Percentiles rank a stretch among this genome's conserved stretches.
These are phyloP conservation scores for Sigmodon hispidus DNA, from an alignment of 2,113 vertebrate genomes.

Conservation along the genomic window DNA sequence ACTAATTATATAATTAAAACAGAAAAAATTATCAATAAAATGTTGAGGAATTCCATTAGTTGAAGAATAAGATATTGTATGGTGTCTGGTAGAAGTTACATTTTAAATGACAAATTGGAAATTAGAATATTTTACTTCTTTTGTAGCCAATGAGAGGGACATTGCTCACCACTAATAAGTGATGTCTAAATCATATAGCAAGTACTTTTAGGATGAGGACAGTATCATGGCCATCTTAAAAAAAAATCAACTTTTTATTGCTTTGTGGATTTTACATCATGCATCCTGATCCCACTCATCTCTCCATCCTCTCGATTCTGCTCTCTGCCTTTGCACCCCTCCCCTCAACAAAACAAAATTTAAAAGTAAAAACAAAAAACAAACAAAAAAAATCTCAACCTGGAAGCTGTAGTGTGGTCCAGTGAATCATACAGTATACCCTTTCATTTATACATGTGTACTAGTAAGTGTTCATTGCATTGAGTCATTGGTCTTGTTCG, in stretches of 20 bases:
- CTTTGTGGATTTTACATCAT: background rate
- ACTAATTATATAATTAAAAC: background rate
- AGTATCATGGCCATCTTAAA: background rate
- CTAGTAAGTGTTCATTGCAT: too few relatives aligned
- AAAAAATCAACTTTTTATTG: background rate
- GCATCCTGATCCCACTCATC: background rate
- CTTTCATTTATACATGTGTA: too few relatives aligned
- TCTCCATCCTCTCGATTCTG: background rate
- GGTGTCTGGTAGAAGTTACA: background rate
- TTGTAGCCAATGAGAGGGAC: background rate
- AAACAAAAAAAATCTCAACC: background rate
- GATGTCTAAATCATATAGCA: background rate
- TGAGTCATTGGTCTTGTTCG: too few relatives aligned
- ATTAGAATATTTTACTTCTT: background rate
- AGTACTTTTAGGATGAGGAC: background rate
- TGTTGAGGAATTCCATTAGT: background rate
- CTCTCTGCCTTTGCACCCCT: background rate
- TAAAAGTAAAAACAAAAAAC: background rate
- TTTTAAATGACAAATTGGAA: background rate
- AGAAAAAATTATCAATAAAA: conserved; percentile 21
- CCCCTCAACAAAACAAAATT: background rate
- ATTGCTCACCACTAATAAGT: background rate
- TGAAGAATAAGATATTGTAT: background rate
- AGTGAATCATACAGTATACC: background rate
- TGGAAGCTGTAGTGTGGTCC: background rate